Evolutionary conservation across 2,888 invertebrate genomes (phyloP).

Genomic region (Eupsilia transversa): DNA sequence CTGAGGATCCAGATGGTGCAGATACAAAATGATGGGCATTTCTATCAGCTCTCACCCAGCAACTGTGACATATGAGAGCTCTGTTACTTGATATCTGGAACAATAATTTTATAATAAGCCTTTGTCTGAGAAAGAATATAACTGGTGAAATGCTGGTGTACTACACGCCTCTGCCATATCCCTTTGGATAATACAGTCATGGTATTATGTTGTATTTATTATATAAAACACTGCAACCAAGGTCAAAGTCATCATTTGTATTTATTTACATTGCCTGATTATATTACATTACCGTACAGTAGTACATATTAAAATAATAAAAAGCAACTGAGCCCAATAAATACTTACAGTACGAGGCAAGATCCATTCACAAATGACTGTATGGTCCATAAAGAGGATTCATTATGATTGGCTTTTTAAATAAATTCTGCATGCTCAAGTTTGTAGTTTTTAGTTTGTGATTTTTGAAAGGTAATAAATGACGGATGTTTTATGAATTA

Average conservation of each 20-base stretch:
- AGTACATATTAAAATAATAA: not conserved
- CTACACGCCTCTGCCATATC: too few relatives aligned
- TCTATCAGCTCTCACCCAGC: slow-evolving; percentile 3
- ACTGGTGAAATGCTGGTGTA: not conserved
- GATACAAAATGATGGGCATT: not conserved
- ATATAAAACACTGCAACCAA: too few relatives aligned
- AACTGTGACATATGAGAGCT: slow-evolving; percentile 3
- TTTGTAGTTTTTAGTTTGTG: too few relatives aligned
- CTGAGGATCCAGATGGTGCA: not conserved
- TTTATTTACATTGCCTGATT: too few relatives aligned
- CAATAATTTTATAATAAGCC: slow-evolving; percentile 1
- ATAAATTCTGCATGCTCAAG: too few relatives aligned
- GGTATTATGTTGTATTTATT: too few relatives aligned
- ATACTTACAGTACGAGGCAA: not conserved
- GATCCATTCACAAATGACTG: not conserved
- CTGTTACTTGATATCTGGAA: not conserved
- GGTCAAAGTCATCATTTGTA: too few relatives aligned
- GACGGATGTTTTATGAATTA: too few relatives aligned
- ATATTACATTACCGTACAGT: not conserved
- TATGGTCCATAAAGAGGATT: too few relatives aligned
- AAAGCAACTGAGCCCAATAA: not conserved
- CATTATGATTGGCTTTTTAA: too few relatives aligned
- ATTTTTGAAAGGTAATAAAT: too few relatives aligned
- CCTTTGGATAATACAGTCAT: too few relatives aligned
- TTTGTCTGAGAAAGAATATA: not conserved